A percentile compares a stretch with the other conserved stretches of the same genome.
Conservation (phyloP, 2,888 invertebrate species). For the Monochamus alternatus region DNA sequence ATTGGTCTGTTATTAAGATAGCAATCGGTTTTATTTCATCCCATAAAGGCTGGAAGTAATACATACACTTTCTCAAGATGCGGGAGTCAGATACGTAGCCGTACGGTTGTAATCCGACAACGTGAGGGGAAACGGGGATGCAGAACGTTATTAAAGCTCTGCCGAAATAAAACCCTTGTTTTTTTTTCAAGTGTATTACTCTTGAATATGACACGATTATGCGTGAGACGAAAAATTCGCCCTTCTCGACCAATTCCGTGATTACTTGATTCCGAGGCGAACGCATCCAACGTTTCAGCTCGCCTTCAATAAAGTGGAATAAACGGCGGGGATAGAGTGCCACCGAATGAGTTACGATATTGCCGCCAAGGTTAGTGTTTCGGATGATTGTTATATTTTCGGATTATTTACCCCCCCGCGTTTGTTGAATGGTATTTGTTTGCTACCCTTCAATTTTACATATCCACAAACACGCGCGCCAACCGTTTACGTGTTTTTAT, state of each 20-base stretch:
- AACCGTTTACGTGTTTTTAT: constrained; percentile 33
- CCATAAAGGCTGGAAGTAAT: constrained; percentile 69
- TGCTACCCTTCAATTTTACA: constrained; percentile 38
- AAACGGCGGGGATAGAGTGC: constrained; percentile 48
- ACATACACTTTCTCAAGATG: constrained; percentile 68
- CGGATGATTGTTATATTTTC: constrained; percentile 64
- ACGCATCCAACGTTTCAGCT: constrained; percentile 62
- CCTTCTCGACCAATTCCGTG: constrained; percentile 67
- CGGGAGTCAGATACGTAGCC: constrained; percentile 57
- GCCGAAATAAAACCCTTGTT: constrained; percentile 60
- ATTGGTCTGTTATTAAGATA: constrained; percentile 72
- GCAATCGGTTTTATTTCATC: constrained; percentile 71
- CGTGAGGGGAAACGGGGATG: constrained; percentile 46
- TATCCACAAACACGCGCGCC: constrained; percentile 26
- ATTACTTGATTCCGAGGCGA: constrained; percentile 67
- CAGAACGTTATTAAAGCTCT: constrained; percentile 61
- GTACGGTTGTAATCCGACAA: constrained; percentile 49
- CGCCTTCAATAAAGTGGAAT: constrained; percentile 63
- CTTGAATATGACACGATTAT: constrained; percentile 69
- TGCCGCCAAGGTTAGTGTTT: constrained; percentile 64
- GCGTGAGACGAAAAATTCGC: constrained; percentile 62
- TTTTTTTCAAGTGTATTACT: constrained; percentile 59
- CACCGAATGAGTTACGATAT: constrained; percentile 63
- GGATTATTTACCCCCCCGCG: constrained; percentile 54
- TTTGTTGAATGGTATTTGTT: constrained; percentile 49